phyloP scores from a whole-genome alignment of 2,888 invertebrate genomes.

The Falcaria lacertinaria region DNA sequence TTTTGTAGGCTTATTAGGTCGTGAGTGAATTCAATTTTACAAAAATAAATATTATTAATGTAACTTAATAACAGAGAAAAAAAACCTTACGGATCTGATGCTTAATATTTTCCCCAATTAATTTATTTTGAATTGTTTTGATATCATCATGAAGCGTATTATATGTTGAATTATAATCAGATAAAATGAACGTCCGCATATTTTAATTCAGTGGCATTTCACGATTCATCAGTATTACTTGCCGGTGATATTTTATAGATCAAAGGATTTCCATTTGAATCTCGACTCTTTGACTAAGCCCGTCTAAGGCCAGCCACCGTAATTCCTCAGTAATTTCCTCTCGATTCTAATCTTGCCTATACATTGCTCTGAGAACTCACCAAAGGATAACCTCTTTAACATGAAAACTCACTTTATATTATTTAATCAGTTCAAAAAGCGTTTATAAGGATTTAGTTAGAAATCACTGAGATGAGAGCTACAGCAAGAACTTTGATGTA shows the following conservation, averaged over 20 bases:
- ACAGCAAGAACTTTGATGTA: neutral
- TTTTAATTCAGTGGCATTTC: slow-evolving; percentile 21
- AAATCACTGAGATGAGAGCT: neutral
- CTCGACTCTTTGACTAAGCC: slow-evolving; percentile 45
- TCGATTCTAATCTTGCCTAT: slow-evolving; percentile 32
- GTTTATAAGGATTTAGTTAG: neutral
- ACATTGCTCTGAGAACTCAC: slow-evolving; percentile 29
- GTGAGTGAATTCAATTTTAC: no score
- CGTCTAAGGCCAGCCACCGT: slow-evolving; percentile 39
- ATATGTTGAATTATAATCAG: neutral
- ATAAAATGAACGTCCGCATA: slow-evolving; percentile 1
- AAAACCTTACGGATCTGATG: no score
- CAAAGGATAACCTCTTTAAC: slow-evolving; percentile 23
- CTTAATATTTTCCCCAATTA: no score
- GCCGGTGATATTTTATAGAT: slow-evolving; percentile 44
- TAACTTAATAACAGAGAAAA: no score
- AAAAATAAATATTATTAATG: no score
- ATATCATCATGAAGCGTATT: no score
- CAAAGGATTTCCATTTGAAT: slow-evolving; percentile 51
- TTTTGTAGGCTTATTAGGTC: no score
- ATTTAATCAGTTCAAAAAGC: slow-evolving; percentile 14
- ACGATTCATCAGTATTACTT: slow-evolving; percentile 32
- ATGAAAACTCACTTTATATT: slow-evolving; percentile 18
- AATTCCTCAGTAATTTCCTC: slow-evolving; percentile 54
- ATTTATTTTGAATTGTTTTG: no score